A percentile compares a stretch with the other conserved stretches of the same genome.
Evolutionary conservation across 2,888 invertebrate species (phyloP).

Genomic region (Rhingia campestris): DNA sequence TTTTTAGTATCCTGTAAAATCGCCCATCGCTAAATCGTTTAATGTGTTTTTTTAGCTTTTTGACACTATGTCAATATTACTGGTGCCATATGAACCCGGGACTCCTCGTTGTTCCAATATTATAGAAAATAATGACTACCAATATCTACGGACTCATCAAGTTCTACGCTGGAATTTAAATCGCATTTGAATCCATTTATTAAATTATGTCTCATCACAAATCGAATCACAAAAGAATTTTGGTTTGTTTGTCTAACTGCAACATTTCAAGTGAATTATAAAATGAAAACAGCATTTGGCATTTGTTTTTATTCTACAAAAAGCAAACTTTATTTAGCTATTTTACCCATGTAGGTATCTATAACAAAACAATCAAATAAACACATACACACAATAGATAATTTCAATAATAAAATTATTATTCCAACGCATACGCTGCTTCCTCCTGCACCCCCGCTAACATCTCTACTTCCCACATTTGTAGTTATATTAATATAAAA

Average conservation of each 20-base stretch:
- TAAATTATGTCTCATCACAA: too few species aligned
- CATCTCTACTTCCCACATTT: not conserved
- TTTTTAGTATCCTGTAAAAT: too few species aligned
- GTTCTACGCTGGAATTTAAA: too few species aligned
- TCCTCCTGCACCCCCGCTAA: not conserved
- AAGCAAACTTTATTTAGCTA: conserved; percentile 19
- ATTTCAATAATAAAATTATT: conserved; percentile 57
- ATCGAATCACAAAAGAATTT: too few species aligned
- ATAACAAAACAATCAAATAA: conserved; percentile 9
- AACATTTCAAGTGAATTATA: conserved; percentile 7
- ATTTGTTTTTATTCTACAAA: not conserved
- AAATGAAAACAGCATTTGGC: conserved; percentile 5
- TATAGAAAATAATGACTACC: too few species aligned
- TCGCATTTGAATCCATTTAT: too few species aligned
- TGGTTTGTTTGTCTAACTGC: not conserved
- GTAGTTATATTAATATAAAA: conserved; percentile 9
- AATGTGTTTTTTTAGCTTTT: too few species aligned
- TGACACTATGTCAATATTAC: too few species aligned
- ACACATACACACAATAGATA: conserved; percentile 21
- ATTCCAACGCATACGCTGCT: conserved; percentile 53
- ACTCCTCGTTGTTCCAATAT: too few species aligned
- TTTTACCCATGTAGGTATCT: conserved; percentile 12
- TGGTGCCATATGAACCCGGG: too few species aligned
- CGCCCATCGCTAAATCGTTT: too few species aligned
- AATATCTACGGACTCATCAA: too few species aligned